Evolutionary conservation across 2,113 vertebrate species (phyloP).

Genomic region (Cheirogaleus medius): DNA sequence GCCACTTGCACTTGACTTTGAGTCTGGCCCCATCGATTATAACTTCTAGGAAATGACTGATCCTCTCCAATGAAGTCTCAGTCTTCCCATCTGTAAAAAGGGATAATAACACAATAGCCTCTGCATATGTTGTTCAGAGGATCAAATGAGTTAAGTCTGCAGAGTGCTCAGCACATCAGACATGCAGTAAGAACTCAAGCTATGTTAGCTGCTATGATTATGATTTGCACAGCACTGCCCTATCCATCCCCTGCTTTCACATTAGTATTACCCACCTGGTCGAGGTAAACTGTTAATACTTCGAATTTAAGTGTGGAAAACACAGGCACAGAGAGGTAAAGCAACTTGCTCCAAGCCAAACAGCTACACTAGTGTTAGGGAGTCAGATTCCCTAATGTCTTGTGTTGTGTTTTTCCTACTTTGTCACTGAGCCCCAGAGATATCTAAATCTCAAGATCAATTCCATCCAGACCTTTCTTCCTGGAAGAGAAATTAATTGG

Average conservation of each 20-base stretch:
- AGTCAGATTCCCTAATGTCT: neutral
- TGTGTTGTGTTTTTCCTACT: neutral
- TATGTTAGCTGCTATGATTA: neutral
- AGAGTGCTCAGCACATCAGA: fast-evolving
- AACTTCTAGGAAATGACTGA: neutral
- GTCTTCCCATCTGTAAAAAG: neutral
- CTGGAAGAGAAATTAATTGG: neutral
- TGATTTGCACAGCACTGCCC: fast-evolving
- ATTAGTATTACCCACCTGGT: too few relatives aligned
- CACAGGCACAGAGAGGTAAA: neutral
- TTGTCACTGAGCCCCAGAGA: neutral
- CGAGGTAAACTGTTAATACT: neutral
- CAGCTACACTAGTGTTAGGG: neutral
- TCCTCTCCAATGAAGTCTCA: neutral
- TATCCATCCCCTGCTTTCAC: fast-evolving
- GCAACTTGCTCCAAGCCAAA: neutral
- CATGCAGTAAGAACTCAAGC: neutral
- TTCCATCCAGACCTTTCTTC: neutral
- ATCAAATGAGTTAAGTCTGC: neutral
- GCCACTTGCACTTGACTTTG: neutral
- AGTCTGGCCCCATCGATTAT: neutral
- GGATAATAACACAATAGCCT: neutral
- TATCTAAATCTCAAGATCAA: neutral
- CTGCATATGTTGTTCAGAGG: neutral
- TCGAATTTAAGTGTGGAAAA: neutral